Evolutionary conservation across 2,797 vertebrate genomes (phyloP), one percentile per base, ranked within the genome.

Genomic region (Sebastes steindachneri): DNA sequence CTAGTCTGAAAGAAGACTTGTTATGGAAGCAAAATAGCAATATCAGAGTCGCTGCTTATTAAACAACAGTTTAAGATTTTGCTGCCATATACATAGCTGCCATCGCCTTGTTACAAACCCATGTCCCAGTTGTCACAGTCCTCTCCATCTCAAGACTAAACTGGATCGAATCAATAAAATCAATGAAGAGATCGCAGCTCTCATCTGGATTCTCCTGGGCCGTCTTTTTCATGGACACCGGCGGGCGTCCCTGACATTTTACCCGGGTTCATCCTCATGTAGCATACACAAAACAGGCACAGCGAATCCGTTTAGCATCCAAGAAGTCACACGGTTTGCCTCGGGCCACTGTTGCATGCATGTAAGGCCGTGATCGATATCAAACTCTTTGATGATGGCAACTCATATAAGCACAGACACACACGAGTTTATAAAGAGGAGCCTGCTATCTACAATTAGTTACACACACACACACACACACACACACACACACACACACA

Each of bases 371-470:
- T 5, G 78, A 87, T 84, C 53, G 2, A 29, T 80, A 89, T 91
- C 87, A 71, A 8, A 31, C 58, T 15, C 82, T 88, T 85, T 88
- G 90, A 88, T 79, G 59, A 73, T 69, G 41, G 15, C n/a, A 14
- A 14, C 7, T 10, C 31, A 57, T 4, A 57, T 2, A 14, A 57
- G 55, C 25, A 14, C 25, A 17, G n/a, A 67, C 31, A 62, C 41
- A 4, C 28, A 26, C 12, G 15, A n/a, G 48, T 68, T 21, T 57
- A 41, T 25, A 74, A 58, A 3, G 19, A 65, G 17, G 11, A 71
- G 71, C 4, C 48, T 4, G n/a, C 23, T 65, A 68, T 68, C 63
- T 62, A 23, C 14, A 7, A 72, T 77, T 23, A 7, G 53, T 66
- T 35, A 59, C 28, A 31, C 58, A 60, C 17, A 35, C 53, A 33